Base-by-base conservation (phyloP, 2,888 invertebrate genomes). In the Megalurothrips usitatus region DNA sequence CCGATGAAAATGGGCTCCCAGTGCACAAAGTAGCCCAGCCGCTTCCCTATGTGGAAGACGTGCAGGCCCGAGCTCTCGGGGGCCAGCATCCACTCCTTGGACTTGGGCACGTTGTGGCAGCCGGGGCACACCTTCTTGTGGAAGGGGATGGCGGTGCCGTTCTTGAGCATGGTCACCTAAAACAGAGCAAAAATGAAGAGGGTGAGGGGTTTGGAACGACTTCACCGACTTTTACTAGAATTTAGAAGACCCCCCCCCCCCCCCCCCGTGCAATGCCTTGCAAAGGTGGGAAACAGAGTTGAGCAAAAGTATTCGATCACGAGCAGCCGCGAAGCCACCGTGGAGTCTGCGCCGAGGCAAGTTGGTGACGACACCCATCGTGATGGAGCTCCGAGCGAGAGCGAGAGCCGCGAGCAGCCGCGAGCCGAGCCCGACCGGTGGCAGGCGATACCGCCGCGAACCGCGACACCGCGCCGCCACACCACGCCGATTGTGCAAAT, bases 1-100 rank as follows among this genome's bases (percentile, higher is more conserved):
- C 97, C 96, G 82, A 97, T 96, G 86, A 94, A 97, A 84, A 97
- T 96, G 14, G 97, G 97, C 88, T 97, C 97, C 97, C 97, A 97
- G 86, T 94, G 94, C 49, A 93, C 90, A 86, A 91, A 94, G 84
- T 91, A 91, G 19, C 94, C 94, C 47, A 90, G 92, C 80, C 96
- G 90, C 86, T 96, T 96, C 49, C 95, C 96, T 19, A 93, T 92
- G 87, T 95, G 94, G 87, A 96, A 96, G 82, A 96, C 92, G 84
- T 93, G 92, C 85, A 96, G 86, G 86, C 91, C 91, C 82, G 89
- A 89, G 8, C 93, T 93, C 87, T 94, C 93, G 82, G 90, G 89
- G 2, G 93, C 82, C 8, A 83, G 82, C 87, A 94, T 92, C 96
- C 96, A 96, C 86, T 96, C 95, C 85, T 93, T 92, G 81, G 93